Conservation (phyloP, 2,797 vertebrate species). For the Spatula clypeata region DNA sequence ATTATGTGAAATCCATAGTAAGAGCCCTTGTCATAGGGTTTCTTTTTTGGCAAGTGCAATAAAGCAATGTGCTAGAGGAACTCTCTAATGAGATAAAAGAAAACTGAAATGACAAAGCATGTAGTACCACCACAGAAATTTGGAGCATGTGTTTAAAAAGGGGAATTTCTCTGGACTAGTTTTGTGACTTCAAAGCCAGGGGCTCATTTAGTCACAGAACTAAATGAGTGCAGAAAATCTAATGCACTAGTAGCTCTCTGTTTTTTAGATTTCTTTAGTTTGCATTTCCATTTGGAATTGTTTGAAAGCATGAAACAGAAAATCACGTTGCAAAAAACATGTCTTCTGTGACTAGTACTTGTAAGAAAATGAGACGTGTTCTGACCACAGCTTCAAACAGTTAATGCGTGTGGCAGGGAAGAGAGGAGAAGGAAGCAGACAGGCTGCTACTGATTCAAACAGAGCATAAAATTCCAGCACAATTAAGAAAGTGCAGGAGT, state of each 20-base stretch:
- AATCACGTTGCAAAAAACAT: rapidly evolving
- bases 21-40: not conserved
- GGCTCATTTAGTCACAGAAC: not conserved
- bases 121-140: not conserved
- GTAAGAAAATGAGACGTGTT: not conserved
- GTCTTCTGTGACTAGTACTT: not conserved
- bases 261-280: not conserved
- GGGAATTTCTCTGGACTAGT: not conserved
- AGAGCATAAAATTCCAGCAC: not conserved
- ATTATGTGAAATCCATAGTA: not conserved
- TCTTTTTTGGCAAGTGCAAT: constrained; percentile 8
- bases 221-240: not conserved
- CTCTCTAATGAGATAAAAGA: constrained; percentile 8
- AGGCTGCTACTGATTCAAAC: constrained; percentile 5
- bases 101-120: not conserved
- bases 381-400: not conserved
- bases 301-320: not conserved
- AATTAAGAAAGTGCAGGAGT: not conserved
- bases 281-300: not conserved
- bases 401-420: not conserved
- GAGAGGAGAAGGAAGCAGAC: not conserved
- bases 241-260: not conserved
- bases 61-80: not conserved
- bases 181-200: not conserved
- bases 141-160: not conserved